Evolutionary conservation across 1,140 invertebrate species (phyloP), one percentile per base, ranked within the genome.

Genomic region (Brevipalpus yothersi): DNA sequence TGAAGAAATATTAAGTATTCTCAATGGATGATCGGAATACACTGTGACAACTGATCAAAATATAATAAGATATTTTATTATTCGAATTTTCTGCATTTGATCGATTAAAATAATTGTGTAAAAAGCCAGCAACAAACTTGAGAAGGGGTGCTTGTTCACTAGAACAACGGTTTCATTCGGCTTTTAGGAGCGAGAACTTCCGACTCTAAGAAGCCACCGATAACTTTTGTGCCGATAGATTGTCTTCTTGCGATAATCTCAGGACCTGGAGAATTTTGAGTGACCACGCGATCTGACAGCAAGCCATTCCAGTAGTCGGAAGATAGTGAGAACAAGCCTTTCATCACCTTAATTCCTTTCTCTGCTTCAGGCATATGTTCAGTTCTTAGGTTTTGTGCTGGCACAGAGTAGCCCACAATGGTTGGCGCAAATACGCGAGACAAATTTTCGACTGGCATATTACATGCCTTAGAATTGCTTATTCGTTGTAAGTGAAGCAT

Each of bases 381-480:
- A 13, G 21, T 19, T 23, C 68, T 72, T 8, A 83, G 72, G 68
- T 84, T 77, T 53, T 75, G 74, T 60, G 76, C 74, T 1, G 77
- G 73, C 13, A 72, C 75, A 1, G 84, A 88, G 66, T 82, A 85
- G 0, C 86, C 86, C 43, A 90, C 78, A 55, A 90, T 74, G 2
- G 84, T 88, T 4, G 85, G 86, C 7, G 84, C 86, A 72, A 90
- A 87, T 12, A 89, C 76, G 68, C 80, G 82, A 0, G 84, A 78
- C 17, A 91, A 72, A 73, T 86, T 88, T 31, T 71, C 71, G 12
- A 79, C 71, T 1, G 81, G 78, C 86, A 90, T 91, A 71, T 82
- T 81, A 58, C 82, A 83, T 39, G 81, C 80, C 0, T 75, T 72
- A 60, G 75, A 75, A 62, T 79, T 76, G 0, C 83, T 78, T 60